Conservation (phyloP, 2,888 invertebrate species). For the Megastigmus dorsalis region DNA sequence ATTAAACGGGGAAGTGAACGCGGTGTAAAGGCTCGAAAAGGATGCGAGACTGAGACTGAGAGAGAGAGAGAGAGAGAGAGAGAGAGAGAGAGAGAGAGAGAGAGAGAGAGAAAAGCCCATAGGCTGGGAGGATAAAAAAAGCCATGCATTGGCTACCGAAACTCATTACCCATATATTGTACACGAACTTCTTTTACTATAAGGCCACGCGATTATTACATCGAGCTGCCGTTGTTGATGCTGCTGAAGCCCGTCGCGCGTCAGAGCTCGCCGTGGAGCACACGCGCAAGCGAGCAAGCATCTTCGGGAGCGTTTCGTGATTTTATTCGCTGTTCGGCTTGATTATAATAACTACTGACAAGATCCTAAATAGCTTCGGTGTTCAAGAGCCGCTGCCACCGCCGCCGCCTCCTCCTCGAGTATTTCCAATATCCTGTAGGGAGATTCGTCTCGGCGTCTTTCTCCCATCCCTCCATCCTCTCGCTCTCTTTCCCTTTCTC, state of each 20-base stretch:
- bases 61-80: no score
- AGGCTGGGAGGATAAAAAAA: not conserved
- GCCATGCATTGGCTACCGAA: constrained; percentile 39
- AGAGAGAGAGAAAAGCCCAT: no score
- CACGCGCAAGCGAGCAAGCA: not conserved
- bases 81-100: no score
- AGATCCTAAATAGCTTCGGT: constrained; percentile 67
- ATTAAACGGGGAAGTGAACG: constrained; percentile 3
- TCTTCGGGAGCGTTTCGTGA: constrained; percentile 46
- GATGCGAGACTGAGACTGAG: no score
- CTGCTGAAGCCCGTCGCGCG: no score
- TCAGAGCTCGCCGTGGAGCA: no score
- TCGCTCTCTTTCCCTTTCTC: constrained; percentile 35
- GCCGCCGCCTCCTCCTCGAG: constrained; percentile 58
- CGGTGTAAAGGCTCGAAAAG: not conserved
- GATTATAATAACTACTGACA: constrained; percentile 69
- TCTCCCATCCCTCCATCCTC: constrained; percentile 50
- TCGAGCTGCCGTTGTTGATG: not conserved
- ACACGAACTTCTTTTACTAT: not conserved
- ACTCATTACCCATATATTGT: constrained; percentile 40
- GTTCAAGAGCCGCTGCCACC: constrained; percentile 65
- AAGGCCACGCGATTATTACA: constrained; percentile 18
- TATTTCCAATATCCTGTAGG: constrained; percentile 74
- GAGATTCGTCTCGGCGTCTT: constrained; percentile 68
- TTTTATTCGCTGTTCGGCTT: constrained; percentile 63